Evolutionary conservation across 2,113 vertebrate species (phyloP).

Genomic region (Polypterus senegalus): DNA sequence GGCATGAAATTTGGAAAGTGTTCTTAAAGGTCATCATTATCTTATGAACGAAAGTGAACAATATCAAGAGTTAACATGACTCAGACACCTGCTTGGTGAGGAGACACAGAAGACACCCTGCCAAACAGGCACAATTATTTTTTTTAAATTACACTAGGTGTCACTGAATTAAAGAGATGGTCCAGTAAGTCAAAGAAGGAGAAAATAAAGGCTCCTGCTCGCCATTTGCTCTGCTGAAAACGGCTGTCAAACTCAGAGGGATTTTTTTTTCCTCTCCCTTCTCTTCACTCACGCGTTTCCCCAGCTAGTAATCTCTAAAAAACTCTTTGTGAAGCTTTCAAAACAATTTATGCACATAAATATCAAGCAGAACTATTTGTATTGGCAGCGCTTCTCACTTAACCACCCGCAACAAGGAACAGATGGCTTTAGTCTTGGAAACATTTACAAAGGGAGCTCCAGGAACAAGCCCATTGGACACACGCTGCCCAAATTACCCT

Average conservation of each 20-base stretch:
- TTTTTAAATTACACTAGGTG: too few relatives aligned
- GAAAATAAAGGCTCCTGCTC: conserved; percentile 3
- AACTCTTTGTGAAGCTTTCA: conserved; percentile 84
- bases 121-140: too few relatives aligned
- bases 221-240: conserved; percentile 20
- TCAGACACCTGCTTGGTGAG: too few relatives aligned
- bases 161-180: too few relatives aligned
- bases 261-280: conserved; percentile 48
- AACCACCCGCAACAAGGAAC: conserved; percentile 81
- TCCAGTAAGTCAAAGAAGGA: neutral
- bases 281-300: conserved; percentile 47
- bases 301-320: conserved; percentile 73
- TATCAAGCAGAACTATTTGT: conserved; percentile 86
- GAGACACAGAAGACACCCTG: too few relatives aligned
- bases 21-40: too few relatives aligned
- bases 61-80: too few relatives aligned
- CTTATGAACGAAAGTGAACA: too few relatives aligned
- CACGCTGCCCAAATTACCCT: conserved; percentile 31
- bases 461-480: conserved; percentile 40
- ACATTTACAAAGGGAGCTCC: conserved; percentile 49
- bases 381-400: conserved; percentile 81
- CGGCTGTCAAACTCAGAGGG: conserved; percentile 39
- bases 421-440: conserved; percentile 64
- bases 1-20: too few relatives aligned
- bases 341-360: conserved; percentile 98